Base-by-base conservation (phyloP, 2,888 invertebrate species). In the Andrena dorsata region DNA sequence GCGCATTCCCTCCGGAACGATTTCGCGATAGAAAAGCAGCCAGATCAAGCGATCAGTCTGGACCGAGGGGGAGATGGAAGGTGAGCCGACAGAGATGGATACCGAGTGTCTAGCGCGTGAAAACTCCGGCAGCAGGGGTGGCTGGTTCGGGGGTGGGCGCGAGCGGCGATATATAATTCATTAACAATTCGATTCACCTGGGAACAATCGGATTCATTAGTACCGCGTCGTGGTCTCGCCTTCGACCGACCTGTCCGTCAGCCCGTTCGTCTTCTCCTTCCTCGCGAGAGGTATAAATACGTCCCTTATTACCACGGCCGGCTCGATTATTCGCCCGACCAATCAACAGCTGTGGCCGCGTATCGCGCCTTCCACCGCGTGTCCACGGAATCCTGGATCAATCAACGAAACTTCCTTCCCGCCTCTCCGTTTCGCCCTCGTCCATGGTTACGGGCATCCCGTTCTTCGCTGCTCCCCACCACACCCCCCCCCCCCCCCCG, bases 141-240 rank as follows among this genome's bases (percentile, higher is more conserved):
- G 75, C 53, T 82, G 61, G 65, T 51, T 63, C 16, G 47, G 32
- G 68, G 61, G 68, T 76, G 56, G 82, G 69, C 76, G 76, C 85
- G 75, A 74, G 85, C 87, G 85, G 89, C 90, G 91, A 90, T 89
- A 91, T 89, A 91, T 92, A 92, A 92, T 92, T 92, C 92, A 92
- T 92, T 92, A 92, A 90, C 90, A 91, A 91, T 92, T 92, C 92
- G 92, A 92, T 92, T 92, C 92, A 92, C 88, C 83, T 16, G 90
- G 88, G 90, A 92, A 92, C 92, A 92, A 92, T 92, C 88, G 91
- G 87, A 89, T 92, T 92, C 92, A 92, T 92, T 92, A 92, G 90
- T 86, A 82, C 81, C 84, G 61, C 84, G 81, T 86, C 87, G 84
- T 83, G 85, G 81, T 83, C 73, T 82, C 82, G 79, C 76, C 84